Evolutionary conservation across 2,888 invertebrate genomes (phyloP).

Genomic region (Cosmopolites sordidus): DNA sequence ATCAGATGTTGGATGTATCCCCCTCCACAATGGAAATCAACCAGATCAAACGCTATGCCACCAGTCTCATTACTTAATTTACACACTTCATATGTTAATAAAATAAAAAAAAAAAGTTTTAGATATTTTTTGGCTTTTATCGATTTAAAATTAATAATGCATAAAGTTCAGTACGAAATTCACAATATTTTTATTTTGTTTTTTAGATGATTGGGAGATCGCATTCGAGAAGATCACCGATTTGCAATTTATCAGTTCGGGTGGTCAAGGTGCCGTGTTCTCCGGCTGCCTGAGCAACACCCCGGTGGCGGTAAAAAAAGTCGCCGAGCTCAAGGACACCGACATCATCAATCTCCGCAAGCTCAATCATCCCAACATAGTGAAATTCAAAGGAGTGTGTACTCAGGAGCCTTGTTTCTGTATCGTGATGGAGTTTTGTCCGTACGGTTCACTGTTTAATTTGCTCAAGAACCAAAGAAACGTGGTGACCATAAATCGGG

Average conservation of each 20-base stretch:
- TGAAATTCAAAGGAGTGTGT: slow-evolving; percentile 89
- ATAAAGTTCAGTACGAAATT: too few relatives aligned
- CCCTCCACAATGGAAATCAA: too few relatives aligned
- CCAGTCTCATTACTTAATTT: too few relatives aligned
- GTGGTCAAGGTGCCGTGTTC: slow-evolving; percentile 95
- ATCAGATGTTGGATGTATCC: too few relatives aligned
- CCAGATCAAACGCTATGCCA: not conserved
- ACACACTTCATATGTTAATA: too few relatives aligned
- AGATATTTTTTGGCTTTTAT: too few relatives aligned
- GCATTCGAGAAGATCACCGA: slow-evolving; percentile 87
- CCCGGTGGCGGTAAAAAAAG: slow-evolving; percentile 94
- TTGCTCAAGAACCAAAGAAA: slow-evolving; percentile 78
- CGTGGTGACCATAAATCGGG: slow-evolving; percentile 77
- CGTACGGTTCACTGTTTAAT: slow-evolving; percentile 90
- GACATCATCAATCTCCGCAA: slow-evolving; percentile 85
- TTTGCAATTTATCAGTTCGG: slow-evolving; percentile 87
- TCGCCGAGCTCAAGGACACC: slow-evolving; percentile 86
- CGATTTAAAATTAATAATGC: too few relatives aligned
- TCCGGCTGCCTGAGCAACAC: slow-evolving; percentile 77
- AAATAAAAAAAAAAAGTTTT: too few relatives aligned
- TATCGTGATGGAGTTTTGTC: slow-evolving; percentile 98
- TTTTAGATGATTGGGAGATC: slow-evolving; percentile 88
- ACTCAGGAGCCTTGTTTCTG: slow-evolving; percentile 81
- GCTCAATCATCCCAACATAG: slow-evolving; percentile 93
- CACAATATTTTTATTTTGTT: too few relatives aligned